These are phyloP conservation scores for Perizoma affinitatum DNA, from an alignment of 2,888 invertebrate species.

Conservation along the genomic window DNA sequence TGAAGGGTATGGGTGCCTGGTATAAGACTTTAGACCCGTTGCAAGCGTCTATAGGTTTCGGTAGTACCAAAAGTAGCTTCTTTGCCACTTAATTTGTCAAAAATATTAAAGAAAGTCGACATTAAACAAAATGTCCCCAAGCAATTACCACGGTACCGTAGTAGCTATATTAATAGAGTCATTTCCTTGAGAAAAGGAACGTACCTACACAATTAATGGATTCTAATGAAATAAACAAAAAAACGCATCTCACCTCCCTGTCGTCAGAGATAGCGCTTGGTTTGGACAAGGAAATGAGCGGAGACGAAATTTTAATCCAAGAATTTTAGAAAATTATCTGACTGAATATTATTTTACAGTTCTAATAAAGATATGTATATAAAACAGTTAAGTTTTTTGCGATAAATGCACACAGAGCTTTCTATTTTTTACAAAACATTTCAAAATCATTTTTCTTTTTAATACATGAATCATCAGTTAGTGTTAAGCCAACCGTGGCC, in stretches of 20 bases:
- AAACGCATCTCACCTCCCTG: slow-evolving; percentile 54
- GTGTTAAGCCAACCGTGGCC: no score
- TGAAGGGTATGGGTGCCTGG: no score
- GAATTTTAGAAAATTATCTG: neutral
- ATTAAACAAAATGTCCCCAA: slow-evolving; percentile 45
- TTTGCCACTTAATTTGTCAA: neutral
- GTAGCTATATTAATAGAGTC: slow-evolving; percentile 68
- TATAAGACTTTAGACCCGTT: no score
- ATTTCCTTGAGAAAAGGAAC: slow-evolving; percentile 54
- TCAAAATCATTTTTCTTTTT: no score
- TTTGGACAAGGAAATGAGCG: slow-evolving; percentile 35
- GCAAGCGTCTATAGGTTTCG: no score
- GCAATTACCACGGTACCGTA: slow-evolving; percentile 47
- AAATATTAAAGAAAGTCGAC: slow-evolving; percentile 12
- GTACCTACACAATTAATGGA: slow-evolving; percentile 60
- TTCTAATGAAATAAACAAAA: slow-evolving; percentile 71
- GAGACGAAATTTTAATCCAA: slow-evolving; percentile 5
- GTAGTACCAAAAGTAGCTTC: no score
- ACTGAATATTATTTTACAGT: no score
- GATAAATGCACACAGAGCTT: no score
- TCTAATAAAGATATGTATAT: no score
- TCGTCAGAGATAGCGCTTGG: slow-evolving; percentile 46
- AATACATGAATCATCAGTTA: no score
- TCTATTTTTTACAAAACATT: no score
- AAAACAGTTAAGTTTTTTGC: no score